Conservation (phyloP, 1,140 invertebrate species). For the roundworm (Caenorhabditis elegans) region DNA sequence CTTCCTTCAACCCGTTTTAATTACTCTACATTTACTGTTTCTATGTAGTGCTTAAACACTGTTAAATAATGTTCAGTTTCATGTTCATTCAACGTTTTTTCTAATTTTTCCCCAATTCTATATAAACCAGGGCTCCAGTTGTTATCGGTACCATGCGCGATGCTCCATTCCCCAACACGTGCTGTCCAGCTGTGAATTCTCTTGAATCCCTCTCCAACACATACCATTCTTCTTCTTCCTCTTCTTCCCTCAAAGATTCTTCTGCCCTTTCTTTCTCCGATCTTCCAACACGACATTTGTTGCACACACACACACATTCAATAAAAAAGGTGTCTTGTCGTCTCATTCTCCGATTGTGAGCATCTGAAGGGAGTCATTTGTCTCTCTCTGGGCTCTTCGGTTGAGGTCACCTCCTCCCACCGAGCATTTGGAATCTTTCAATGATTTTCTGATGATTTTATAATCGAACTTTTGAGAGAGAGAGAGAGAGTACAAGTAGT, state of each 20-base stretch:
- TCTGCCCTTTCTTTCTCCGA: too few relatives aligned
- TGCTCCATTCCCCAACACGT: neutral
- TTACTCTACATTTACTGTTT: too few relatives aligned
- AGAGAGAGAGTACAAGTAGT: too few relatives aligned
- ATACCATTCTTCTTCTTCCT: neutral
- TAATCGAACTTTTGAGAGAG: too few relatives aligned
- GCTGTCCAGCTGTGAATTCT: neutral
- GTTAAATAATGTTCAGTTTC: too few relatives aligned
- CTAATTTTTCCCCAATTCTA: too few relatives aligned
- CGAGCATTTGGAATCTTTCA: neutral
- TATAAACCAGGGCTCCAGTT: neutral
- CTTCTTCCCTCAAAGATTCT: neutral
- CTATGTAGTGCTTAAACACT: too few relatives aligned
- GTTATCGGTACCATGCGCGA: neutral
- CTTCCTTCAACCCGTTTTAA: too few relatives aligned
- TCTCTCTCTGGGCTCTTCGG: neutral
- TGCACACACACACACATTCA: constrained; percentile 23
- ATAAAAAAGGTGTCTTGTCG: neutral
- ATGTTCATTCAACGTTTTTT: too few relatives aligned
- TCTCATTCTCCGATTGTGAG: neutral
- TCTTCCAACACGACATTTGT: constrained; percentile 4
- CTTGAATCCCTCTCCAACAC: neutral
- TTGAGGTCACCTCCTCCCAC: neutral
- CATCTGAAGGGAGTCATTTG: neutral
- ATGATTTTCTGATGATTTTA: neutral